Evolutionary conservation across 2,113 vertebrate species (phyloP).

Genomic region (Callaeas wilsoni): DNA sequence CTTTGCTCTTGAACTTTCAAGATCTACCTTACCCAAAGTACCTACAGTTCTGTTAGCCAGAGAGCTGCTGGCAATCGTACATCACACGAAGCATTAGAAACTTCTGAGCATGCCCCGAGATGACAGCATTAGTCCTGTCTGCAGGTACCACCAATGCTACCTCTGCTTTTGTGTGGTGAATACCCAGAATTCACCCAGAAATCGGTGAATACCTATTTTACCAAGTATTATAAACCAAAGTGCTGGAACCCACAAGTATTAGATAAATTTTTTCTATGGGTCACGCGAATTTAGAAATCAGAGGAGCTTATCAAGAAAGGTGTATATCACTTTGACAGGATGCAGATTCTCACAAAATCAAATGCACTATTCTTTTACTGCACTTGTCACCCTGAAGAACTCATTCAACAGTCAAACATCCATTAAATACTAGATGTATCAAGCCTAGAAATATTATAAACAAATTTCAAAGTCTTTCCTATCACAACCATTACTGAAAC

Average conservation of each 20-base stretch:
- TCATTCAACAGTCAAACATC: background rate
- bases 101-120: background rate
- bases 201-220: background rate
- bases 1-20: background rate
- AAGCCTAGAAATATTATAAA: background rate
- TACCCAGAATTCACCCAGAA: too few species aligned
- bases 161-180: background rate
- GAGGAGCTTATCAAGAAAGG: background rate
- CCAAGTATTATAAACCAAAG: background rate
- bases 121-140: background rate
- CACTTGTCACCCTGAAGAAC: background rate
- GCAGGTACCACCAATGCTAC: background rate
- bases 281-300: background rate
- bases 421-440: background rate
- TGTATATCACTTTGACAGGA: background rate
- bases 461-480: background rate
- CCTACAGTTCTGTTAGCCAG: background rate
- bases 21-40: background rate
- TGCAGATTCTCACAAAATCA: background rate
- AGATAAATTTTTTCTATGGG: background rate
- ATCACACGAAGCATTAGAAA: background rate
- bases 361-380: background rate
- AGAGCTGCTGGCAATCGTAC: background rate
- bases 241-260: background rate
- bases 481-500: background rate